phyloP scores from a whole-genome alignment of 2,113 vertebrate species.

The Ceyx melanurus region DNA sequence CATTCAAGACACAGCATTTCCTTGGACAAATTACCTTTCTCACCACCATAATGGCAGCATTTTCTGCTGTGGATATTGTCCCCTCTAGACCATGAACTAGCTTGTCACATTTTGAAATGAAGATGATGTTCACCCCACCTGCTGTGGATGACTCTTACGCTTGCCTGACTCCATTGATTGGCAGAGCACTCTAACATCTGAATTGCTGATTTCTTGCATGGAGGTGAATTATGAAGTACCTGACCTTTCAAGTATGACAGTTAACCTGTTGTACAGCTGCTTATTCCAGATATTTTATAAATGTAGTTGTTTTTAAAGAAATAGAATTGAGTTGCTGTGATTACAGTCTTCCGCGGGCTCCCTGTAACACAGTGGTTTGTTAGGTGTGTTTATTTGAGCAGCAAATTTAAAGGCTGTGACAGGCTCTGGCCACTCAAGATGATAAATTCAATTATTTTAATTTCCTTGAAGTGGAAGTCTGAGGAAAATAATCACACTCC shows the following conservation, averaged over 20 bases:
- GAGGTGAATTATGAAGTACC: conserved; percentile 13
- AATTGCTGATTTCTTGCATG: background rate
- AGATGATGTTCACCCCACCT: background rate
- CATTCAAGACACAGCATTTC: conserved; percentile 33
- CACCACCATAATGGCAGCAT: background rate
- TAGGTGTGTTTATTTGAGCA: background rate
- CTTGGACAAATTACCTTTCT: conserved; percentile 22
- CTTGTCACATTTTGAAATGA: conserved; percentile 22
- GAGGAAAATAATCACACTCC: background rate
- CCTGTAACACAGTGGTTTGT: background rate
- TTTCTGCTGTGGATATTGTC: conserved; percentile 30
- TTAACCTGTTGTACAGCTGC: conserved; percentile 52
- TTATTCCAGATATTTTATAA: conserved; percentile 49
- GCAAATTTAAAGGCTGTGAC: background rate
- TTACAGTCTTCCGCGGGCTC: background rate
- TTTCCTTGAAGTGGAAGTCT: conserved; percentile 9
- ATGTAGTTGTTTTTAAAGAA: background rate
- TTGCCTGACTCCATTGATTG: conserved; percentile 3
- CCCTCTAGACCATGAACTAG: background rate
- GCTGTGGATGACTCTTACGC: background rate
- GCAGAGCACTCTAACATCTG: background rate
- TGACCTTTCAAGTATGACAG: conserved; percentile 41
- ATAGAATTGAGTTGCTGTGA: background rate
- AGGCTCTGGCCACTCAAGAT: conserved; percentile 22
- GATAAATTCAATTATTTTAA: background rate